These are phyloP conservation scores for Eospalax fontanierii DNA, from an alignment of 2,797 vertebrate species.

Conservation along the genomic window DNA sequence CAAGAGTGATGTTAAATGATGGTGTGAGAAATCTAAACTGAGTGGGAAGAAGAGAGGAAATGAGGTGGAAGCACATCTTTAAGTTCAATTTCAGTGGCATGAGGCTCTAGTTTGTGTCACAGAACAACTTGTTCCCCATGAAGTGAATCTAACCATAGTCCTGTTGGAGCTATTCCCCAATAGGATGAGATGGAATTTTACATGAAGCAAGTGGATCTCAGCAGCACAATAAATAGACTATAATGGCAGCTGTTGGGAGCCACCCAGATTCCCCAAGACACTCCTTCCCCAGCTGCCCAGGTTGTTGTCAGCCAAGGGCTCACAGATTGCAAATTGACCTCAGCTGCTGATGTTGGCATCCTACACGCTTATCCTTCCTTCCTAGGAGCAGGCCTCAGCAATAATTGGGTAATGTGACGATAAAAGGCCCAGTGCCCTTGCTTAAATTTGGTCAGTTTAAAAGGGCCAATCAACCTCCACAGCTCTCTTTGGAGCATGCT, in stretches of 20 bases:
- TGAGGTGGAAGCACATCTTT: background rate
- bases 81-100: background rate
- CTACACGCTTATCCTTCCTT: background rate
- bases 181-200: background rate
- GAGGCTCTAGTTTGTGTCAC: background rate
- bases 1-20: background rate
- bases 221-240: background rate
- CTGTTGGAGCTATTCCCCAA: background rate
- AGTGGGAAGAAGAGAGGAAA: background rate
- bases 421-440: background rate
- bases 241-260: background rate
- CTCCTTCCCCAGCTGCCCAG: background rate
- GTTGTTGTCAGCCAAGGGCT: background rate
- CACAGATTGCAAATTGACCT: constrained; percentile 27
- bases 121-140: background rate
- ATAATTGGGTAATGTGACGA: background rate
- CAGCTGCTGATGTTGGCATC: background rate
- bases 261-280: background rate
- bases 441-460: background rate
- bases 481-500: background rate
- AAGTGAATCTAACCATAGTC: background rate
- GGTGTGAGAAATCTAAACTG: background rate
- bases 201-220: background rate
- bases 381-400: background rate
- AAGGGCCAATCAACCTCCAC: background rate